Percentiles rank a stretch among this genome's conserved stretches.
Evolutionary conservation across 2,113 vertebrate genomes (phyloP).

Genomic region (Pollachius pollachius): DNA sequence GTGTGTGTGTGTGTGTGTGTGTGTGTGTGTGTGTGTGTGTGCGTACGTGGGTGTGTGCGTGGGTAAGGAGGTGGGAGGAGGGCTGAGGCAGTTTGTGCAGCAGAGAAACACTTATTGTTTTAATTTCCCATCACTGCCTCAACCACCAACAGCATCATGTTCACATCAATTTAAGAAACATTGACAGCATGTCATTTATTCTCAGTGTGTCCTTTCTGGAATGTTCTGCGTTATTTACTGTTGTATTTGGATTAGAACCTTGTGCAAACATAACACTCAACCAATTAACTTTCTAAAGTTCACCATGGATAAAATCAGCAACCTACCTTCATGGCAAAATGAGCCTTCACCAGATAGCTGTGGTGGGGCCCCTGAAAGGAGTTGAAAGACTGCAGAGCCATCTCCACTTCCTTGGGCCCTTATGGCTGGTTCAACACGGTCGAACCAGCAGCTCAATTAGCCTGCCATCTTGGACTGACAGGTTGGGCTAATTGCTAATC

Average conservation of each 20-base stretch:
- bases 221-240: too few species aligned
- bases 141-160: too few species aligned
- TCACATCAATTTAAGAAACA: too few species aligned
- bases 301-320: conserved; percentile 41
- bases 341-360: conserved; percentile 58
- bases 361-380: conserved; percentile 47
- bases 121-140: too few species aligned
- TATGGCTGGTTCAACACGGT: conserved; percentile 78
- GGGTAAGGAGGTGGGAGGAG: too few species aligned
- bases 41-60: too few species aligned
- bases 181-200: too few species aligned
- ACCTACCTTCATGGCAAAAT: conserved; percentile 76
- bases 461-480: conserved; percentile 88
- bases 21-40: too few species aligned
- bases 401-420: conserved; percentile 50
- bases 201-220: too few species aligned
- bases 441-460: conserved; percentile 92
- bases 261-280: conserved; percentile 44
- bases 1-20: too few species aligned
- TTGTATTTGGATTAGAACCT: background rate
- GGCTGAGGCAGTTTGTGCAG: too few species aligned
- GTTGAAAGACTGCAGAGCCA: conserved; percentile 70
- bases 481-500: conserved; percentile 92
- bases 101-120: too few species aligned
- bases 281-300: conserved; percentile 76